Conservation (phyloP, 2,113 vertebrate genomes). For the Diadophis punctatus region DNA sequence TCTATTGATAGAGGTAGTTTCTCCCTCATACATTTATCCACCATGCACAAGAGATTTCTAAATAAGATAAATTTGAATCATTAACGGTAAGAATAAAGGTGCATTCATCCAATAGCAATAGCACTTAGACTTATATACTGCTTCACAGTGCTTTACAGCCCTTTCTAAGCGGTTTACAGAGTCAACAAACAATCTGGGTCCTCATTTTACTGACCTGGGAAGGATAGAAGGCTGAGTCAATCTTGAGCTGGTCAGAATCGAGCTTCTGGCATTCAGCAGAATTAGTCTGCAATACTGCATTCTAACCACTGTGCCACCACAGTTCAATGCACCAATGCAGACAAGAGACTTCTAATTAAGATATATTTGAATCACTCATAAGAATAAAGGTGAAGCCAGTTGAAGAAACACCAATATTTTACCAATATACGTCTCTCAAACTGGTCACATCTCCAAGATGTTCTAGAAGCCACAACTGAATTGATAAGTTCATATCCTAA, state of each 20-base stretch:
- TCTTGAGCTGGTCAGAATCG: no score
- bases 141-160: no score
- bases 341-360: neutral
- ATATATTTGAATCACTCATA: neutral
- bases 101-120: neutral
- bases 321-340: no score
- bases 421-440: neutral
- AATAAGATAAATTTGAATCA: neutral
- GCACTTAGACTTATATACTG: no score
- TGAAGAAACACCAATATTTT: neutral
- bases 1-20: neutral
- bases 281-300: no score
- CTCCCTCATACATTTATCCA: neutral
- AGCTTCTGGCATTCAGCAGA: no score
- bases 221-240: no score
- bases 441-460: neutral
- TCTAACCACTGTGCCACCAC: no score
- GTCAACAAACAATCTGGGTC: no score
- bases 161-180: no score
- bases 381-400: neutral
- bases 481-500: neutral
- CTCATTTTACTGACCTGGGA: no score
- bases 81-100: neutral
- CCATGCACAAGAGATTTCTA: neutral
- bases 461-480: neutral